Percentiles rank a stretch among this genome's conserved stretches.
Conservation (phyloP, 2,797 vertebrate species). For the Myotis planiceps region DNA sequence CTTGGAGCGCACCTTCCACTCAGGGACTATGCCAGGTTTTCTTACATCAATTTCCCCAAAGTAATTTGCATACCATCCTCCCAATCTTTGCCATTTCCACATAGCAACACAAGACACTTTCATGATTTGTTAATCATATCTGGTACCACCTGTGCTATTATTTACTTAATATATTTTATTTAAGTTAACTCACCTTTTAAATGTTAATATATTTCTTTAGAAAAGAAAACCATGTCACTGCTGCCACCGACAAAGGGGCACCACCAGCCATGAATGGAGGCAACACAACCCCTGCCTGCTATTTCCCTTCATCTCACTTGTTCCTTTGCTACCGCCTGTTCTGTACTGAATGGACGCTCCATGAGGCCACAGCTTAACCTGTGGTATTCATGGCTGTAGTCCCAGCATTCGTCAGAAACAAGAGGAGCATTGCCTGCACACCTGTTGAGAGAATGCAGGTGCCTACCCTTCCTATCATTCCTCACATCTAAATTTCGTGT, state of each 20-base stretch:
- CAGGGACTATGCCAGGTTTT: not conserved
- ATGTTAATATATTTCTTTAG: slow-evolving; percentile 46
- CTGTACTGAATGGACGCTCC: not conserved
- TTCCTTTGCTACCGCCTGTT: not conserved
- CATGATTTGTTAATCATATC: not conserved
- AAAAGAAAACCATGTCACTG: slow-evolving; percentile 9
- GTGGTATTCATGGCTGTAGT: not conserved
- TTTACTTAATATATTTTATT: slow-evolving; percentile 14
- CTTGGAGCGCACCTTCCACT: not conserved
- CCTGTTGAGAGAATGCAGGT: not conserved
- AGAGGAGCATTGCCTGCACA: fast-evolving
- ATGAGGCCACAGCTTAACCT: not conserved
- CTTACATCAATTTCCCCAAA: not conserved
- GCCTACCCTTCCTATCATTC: not conserved
- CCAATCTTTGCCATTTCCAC: not conserved
- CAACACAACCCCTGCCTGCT: not conserved
- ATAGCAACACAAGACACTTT: not conserved
- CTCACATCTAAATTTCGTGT: not conserved
- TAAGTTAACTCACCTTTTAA: slow-evolving; percentile 51
- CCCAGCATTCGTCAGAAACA: fast-evolving
- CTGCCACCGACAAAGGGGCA: not conserved
- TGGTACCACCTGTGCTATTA: slow-evolving; percentile 42
- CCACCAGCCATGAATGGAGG: not conserved
- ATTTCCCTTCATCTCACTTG: not conserved
- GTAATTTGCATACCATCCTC: not conserved